Conservation (phyloP, 2,113 vertebrate genomes). For the Calidris pygmaea region DNA sequence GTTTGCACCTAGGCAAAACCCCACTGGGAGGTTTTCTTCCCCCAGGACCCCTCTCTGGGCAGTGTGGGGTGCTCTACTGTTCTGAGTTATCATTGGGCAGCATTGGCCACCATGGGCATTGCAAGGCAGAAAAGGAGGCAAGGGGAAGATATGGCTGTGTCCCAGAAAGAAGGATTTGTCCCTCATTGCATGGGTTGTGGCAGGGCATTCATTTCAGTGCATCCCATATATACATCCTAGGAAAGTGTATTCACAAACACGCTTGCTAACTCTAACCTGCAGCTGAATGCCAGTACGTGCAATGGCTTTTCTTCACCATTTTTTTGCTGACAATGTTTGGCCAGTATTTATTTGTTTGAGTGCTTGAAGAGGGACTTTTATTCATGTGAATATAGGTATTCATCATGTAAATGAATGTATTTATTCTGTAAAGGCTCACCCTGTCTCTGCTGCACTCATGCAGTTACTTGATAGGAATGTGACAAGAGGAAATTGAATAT, state of each 20-base stretch:
- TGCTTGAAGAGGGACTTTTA: conserved; percentile 21
- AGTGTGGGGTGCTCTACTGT: accelerated
- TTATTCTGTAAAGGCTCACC: conserved; percentile 56
- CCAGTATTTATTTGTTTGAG: conserved; percentile 19
- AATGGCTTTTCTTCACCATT: neutral
- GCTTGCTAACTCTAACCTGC: neutral
- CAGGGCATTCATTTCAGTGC: neutral
- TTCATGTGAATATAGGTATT: conserved; percentile 59
- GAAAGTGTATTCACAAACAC: neutral
- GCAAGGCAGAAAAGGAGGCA: neutral
- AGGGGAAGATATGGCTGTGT: neutral
- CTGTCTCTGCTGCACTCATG: conserved; percentile 38
- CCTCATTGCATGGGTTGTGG: neutral
- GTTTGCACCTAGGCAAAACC: neutral
- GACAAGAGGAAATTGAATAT: conserved; percentile 72
- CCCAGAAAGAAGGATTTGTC: neutral
- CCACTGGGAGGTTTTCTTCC: accelerated
- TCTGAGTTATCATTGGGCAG: neutral
- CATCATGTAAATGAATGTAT: conserved; percentile 60
- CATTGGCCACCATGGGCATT: neutral
- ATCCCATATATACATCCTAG: neutral
- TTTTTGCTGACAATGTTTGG: conserved; percentile 29
- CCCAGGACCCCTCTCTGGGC: neutral
- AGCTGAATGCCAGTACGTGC: neutral
- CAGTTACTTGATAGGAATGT: conserved; percentile 71